Base-by-base conservation (phyloP, 2,797 vertebrate species). In the Pseudopleuronectes americanus region DNA sequence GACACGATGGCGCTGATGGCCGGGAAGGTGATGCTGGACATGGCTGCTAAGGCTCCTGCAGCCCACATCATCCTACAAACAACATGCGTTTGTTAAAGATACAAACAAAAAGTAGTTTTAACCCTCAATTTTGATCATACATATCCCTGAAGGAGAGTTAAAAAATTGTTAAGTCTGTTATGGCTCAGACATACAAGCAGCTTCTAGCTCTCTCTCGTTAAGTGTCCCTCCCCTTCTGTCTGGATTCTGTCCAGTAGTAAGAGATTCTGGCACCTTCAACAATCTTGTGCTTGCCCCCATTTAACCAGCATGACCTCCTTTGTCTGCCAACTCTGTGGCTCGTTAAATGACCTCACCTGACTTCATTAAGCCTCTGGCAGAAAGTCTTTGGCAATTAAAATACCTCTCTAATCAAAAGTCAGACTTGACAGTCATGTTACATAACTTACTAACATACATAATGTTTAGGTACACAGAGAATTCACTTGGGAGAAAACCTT, bases 21-120 rank as follows among this genome's bases (percentile, higher is more conserved):
- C 0, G 96, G 96, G 85, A 97, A 97, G 10, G 96, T 97, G 90
- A 97, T 97, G 89, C 95, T 97, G 64, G 96, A 97, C 96, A 97
- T 97, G 78, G 96, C 96, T 55, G 96, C 96, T 38, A 97, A 95
- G 0, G 96, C 95, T 71, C 96, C 96, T 8, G 96, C 96, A 19
- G 96, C 96, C 96, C 96, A 97, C 93, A 97, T 97, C 96, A 97
- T 97, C 96, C 96, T 97, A 55, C 51, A 83, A 64, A 4, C 54
- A 72, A 33, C 53, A 67, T 16, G 65, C 33, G 26, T 13, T 47
- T 41, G 22, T 65, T 66, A 72, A 43, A 6, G 24, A 64, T 14
- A 43, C 23, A 71, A 41, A 52, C 0, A 22, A n/a, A 33, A 21
- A 21, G 36, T 64, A 33, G 19, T 31, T 57, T 3, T 58, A 22